phyloP scores from a whole-genome alignment of 2,888 invertebrate species.

The Myopa testacea region DNA sequence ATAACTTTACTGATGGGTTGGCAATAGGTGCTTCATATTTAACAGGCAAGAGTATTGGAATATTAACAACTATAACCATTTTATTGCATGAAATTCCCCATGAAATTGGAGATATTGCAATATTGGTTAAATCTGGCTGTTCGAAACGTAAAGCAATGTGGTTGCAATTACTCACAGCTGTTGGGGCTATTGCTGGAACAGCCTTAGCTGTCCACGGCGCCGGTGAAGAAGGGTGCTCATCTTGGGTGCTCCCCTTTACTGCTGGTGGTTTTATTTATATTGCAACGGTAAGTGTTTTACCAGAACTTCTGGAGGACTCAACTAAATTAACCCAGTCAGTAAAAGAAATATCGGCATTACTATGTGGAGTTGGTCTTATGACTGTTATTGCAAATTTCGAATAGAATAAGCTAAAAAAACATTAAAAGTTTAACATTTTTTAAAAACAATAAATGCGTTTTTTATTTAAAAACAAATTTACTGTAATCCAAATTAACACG shows the following conservation, averaged over 20 bases:
- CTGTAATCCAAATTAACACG: too few species aligned
- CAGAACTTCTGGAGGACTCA: slow-evolving; percentile 93
- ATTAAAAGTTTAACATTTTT: too few species aligned
- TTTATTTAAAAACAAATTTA: too few species aligned
- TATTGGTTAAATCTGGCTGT: slow-evolving; percentile 97
- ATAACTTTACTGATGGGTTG: slow-evolving; percentile 99
- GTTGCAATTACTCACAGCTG: slow-evolving; percentile 91
- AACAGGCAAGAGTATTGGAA: slow-evolving; percentile 87
- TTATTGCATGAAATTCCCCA: slow-evolving; percentile 98
- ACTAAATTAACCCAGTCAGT: slow-evolving; percentile 88
- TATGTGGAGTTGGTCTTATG: slow-evolving; percentile 95
- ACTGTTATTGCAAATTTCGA: slow-evolving; percentile 83
- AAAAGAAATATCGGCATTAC: slow-evolving; percentile 88
- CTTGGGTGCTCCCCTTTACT: slow-evolving; percentile 96
- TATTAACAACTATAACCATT: slow-evolving; percentile 94
- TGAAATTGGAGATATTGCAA: slow-evolving; percentile 99
- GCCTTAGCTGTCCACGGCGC: slow-evolving; percentile 85
- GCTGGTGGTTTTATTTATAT: slow-evolving; percentile 99
- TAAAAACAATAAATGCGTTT: too few species aligned
- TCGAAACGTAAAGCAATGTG: slow-evolving; percentile 93
- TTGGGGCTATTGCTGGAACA: slow-evolving; percentile 95
- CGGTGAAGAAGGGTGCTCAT: slow-evolving; percentile 74
- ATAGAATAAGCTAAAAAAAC: slow-evolving; percentile 46
- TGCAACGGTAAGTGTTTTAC: slow-evolving; percentile 98
- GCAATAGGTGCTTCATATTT: slow-evolving; percentile 98